phyloP scores from a whole-genome alignment of 2,888 invertebrate species.

The Nemapogon koenigi region DNA sequence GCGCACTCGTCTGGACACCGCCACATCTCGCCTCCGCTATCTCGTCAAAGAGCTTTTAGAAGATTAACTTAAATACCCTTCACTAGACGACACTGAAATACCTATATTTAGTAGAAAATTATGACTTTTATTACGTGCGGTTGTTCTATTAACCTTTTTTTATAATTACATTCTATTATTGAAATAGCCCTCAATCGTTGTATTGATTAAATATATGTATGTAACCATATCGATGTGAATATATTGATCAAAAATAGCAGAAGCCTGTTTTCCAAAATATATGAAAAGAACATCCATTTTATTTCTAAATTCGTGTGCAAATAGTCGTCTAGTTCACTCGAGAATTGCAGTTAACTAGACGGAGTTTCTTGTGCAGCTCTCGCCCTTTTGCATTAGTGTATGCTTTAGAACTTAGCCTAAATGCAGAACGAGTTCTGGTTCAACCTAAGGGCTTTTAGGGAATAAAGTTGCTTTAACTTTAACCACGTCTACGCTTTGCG shows the following conservation, averaged over 20 bases:
- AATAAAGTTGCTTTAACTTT: conserved; percentile 25
- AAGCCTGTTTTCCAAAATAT: not conserved
- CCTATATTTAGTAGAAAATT: no score
- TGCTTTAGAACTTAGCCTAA: conserved; percentile 10
- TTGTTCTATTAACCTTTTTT: no score
- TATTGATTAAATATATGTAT: no score
- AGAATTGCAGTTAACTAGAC: conserved; percentile 5
- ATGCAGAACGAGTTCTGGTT: no score
- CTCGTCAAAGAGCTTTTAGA: conserved; percentile 51
- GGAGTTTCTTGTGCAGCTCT: conserved; percentile 8
- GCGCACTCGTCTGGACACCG: not conserved
- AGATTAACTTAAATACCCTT: no score
- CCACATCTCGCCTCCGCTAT: conserved; percentile 17
- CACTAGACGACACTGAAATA: no score
- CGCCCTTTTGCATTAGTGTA: conserved; percentile 11
- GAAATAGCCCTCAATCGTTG: no score
- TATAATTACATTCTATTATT: no score
- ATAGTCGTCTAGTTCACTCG: not conserved
- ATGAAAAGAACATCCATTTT: not conserved
- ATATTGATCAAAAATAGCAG: no score
- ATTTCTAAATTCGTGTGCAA: not conserved
- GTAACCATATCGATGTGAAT: no score
- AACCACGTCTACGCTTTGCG: conserved; percentile 23
- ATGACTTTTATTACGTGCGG: no score
- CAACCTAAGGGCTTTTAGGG: conserved; percentile 26